A percentile compares a stretch with the other conserved stretches of the same genome.
Evolutionary conservation across 2,888 invertebrate genomes (phyloP).

Genomic region (Branchipolynoe longqiensis): DNA sequence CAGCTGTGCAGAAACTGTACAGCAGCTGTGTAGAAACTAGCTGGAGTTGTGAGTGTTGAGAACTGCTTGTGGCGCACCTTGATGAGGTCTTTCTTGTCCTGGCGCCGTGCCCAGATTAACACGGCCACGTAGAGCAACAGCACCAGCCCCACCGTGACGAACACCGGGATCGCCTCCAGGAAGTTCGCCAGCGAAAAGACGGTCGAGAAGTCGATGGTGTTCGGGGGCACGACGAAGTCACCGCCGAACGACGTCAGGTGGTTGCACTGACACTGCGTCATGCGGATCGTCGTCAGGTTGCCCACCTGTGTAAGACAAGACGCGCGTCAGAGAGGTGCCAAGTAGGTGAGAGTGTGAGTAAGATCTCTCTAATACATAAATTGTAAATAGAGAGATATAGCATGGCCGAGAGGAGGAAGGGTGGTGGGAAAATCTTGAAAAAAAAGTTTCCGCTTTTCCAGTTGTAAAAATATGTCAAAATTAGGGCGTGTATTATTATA

Average conservation of each 20-base stretch:
- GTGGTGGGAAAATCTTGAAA: too few relatives aligned
- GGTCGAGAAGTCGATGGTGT: constrained; percentile 81
- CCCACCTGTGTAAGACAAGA: constrained; percentile 76
- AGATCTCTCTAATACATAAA: too few relatives aligned
- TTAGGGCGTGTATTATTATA: too few relatives aligned
- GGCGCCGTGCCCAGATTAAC: constrained; percentile 78
- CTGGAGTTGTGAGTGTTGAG: not conserved
- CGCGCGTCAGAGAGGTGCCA: too few relatives aligned
- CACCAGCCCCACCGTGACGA: constrained; percentile 78
- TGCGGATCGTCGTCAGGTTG: constrained; percentile 74
- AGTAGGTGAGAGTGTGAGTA: too few relatives aligned
- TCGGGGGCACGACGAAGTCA: constrained; percentile 80
- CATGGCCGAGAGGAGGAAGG: too few relatives aligned
- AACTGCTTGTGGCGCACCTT: too few relatives aligned
- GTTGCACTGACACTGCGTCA: constrained; percentile 78
- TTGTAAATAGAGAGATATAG: too few relatives aligned
- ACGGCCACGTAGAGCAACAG: constrained; percentile 77
- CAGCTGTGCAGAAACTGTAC: too few relatives aligned
- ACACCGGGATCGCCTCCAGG: constrained; percentile 81
- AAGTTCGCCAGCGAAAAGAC: constrained; percentile 78
- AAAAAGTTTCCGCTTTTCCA: too few relatives aligned
- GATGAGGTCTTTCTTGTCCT: constrained; percentile 80
- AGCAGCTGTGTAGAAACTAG: too few relatives aligned
- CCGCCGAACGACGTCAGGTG: constrained; percentile 82
- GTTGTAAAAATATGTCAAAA: too few relatives aligned